Base-by-base conservation (phyloP, 2,797 vertebrate species). In the Miichthys miiuy region DNA sequence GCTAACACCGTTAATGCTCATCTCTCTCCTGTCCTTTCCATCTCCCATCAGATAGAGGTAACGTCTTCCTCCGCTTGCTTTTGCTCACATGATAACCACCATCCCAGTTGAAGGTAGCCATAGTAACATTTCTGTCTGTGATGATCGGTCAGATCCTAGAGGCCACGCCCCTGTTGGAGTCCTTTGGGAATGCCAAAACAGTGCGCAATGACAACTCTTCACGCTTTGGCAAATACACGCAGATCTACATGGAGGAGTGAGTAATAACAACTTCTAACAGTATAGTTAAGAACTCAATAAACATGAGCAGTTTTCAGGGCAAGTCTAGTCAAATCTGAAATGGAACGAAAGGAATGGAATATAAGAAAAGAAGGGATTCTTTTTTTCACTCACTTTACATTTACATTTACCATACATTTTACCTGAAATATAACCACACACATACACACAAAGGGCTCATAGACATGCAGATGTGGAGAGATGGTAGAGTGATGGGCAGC, bases 121-220 rank as follows among this genome's bases (percentile, higher is more conserved):
- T 23, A 4, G 38, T 87, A 70, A 86, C 63, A 9, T 68, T 16
- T 84, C 2, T 78, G 6, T 76, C 23, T 85, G 1, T 77, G 25
- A 3, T 76, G 41, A 89, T 80, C 85, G 56, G 41, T 78, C 82
- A 99, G 98, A 99, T 99, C 88, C 94, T 99, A 51, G 97, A 99
- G 94, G 98, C 98, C 6, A 97, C 96, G 0, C 98, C 98, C 68
- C 91, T 99, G 82, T 90, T 99, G 94, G 98, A 99, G 93, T 97
- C 98, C 64, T 99, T 99, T 34, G 97, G 98, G 82, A 99, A 99
- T 0, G 98, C 98, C 96, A 99, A 99, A 96, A 99, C 98, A 0
- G 97, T 99, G 86, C 95, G 97, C 86, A 99, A 99, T 0, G 96
- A 99, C 91, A 99, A 99, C 91, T 99, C 98, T 84, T 98, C 97